Evolutionary conservation across 1,140 invertebrate species (phyloP), one percentile per base, ranked within the genome.

Genomic region (Drosophila oshimai): DNA sequence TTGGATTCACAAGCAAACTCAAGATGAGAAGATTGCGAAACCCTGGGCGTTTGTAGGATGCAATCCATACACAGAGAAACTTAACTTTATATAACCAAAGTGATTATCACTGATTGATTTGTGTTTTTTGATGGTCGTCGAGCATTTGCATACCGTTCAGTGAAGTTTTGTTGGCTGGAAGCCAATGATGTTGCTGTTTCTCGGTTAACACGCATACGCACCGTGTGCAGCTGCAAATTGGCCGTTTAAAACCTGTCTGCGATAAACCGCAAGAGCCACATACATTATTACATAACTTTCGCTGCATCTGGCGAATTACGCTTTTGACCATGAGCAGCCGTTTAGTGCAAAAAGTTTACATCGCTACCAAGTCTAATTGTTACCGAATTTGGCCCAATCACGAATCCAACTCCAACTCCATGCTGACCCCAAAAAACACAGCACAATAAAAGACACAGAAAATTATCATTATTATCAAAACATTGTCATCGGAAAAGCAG

Each of bases 91-190:
- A 45, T 53, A 54, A 54, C 24, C 44, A 49, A 49, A 44, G 70
- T 79, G 64, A 86, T 84, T 86, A 86, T 71, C 70, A 33, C 37
- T 79, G 80, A 84, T 86, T 84, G 80, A 84, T 86, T 84, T 86
- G 60, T 47, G 46, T 41, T 64, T 37, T 51, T 58, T 55, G 46
- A 39, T 39, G 41, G 41, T 50, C 42, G 26, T 28, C 10, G 28
- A 42, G 33, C 47, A 61, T 67, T 47, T 81, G 71, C 74, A 68
- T 72, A 37, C 26, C 17, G n/a, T n/a, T n/a, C n/a, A n/a, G n/a
- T n/a, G 39, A 17, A 17, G 12, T 34, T 20, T 15, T 7, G 31
- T 9, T 64, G 61, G 39, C 61, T 55, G 15, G 3, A 0, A 39
- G 34, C 39, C 51, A 65, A 67, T 50, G 68, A 44, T 42, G n/a